phyloP scores from a whole-genome alignment of 2,113 vertebrate genomes.

The Clupea harengus region DNA sequence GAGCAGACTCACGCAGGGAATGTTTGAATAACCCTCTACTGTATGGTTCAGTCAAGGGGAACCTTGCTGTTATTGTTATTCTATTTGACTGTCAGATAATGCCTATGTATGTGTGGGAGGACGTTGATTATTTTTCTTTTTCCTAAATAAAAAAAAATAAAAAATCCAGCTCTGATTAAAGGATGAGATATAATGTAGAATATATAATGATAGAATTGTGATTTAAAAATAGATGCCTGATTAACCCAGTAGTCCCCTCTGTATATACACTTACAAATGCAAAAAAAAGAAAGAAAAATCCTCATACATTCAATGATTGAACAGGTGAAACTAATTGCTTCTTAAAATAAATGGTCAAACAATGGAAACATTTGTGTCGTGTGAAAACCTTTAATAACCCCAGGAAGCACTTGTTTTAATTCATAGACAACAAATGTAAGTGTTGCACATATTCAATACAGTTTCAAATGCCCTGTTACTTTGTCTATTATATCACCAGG shows the following conservation, averaged over 20 bases:
- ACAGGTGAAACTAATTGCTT: slow-evolving; percentile 34
- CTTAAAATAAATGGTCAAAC: slow-evolving; percentile 44
- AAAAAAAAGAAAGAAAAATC: slow-evolving; percentile 21
- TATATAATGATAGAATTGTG: slow-evolving; percentile 34
- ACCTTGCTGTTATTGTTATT: slow-evolving; percentile 1
- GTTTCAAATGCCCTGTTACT: slow-evolving; percentile 90
- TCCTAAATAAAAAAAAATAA: background rate
- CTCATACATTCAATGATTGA: slow-evolving; percentile 30
- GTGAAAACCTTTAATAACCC: slow-evolving; percentile 25
- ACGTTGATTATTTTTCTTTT: background rate
- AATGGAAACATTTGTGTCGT: slow-evolving; percentile 24
- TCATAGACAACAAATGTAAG: background rate
- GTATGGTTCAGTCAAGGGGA: slow-evolving; percentile 13
- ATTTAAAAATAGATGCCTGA: slow-evolving; percentile 35
- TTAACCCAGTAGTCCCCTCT: slow-evolving; percentile 32
- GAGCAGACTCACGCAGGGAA: slow-evolving; percentile 14
- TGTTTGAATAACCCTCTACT: slow-evolving; percentile 16
- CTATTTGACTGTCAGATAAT: slow-evolving; percentile 18
- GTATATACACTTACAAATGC: slow-evolving; percentile 29
- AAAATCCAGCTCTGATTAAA: slow-evolving; percentile 18
- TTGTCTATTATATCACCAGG: slow-evolving; percentile 82
- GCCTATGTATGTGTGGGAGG: slow-evolving; percentile 15
- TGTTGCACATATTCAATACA: slow-evolving; percentile 71
- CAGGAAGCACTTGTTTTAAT: background rate
- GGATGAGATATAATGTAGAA: slow-evolving; percentile 27